Percentiles rank a stretch among this genome's conserved stretches.
Conservation (phyloP, 2,888 invertebrate genomes). For the Catonia carolina region DNA sequence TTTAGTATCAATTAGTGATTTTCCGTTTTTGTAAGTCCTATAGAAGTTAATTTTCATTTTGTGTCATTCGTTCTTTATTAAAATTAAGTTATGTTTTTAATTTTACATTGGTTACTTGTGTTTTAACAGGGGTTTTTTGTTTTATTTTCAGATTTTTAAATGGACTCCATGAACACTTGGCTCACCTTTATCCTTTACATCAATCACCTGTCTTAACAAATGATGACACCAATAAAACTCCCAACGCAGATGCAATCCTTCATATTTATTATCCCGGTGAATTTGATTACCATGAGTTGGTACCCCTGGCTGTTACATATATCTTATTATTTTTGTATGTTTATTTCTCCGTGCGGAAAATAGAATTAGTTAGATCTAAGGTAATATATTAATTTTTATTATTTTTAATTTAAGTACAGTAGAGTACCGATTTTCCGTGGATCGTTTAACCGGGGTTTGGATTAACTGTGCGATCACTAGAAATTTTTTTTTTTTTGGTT, state of each 20-base stretch:
- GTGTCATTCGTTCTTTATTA: too few relatives aligned
- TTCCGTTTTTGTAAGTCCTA: too few relatives aligned
- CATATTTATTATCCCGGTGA: conserved; percentile 86
- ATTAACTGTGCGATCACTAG: too few relatives aligned
- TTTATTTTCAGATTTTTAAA: conserved; percentile 72
- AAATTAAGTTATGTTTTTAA: too few relatives aligned
- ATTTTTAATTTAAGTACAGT: too few relatives aligned
- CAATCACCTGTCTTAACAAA: conserved; percentile 41
- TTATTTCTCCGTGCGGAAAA: conserved; percentile 92
- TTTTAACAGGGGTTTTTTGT: not conserved
- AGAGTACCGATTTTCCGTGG: too few relatives aligned
- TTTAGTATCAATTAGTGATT: too few relatives aligned
- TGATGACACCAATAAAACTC: conserved; percentile 26
- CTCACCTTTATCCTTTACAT: conserved; percentile 64
- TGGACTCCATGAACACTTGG: conserved; percentile 63
- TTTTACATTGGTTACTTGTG: not conserved
- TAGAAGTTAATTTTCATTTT: too few relatives aligned
- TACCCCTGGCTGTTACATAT: conserved; percentile 79
- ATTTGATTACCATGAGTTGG: conserved; percentile 74
- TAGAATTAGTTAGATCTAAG: conserved; percentile 86
- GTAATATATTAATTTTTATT: conserved; percentile 36
- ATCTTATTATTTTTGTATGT: conserved; percentile 83
- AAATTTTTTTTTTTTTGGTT: too few relatives aligned
- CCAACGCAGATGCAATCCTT: conserved; percentile 45
- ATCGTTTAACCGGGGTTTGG: too few relatives aligned